Evolutionary conservation across 2,888 invertebrate species (phyloP), one percentile per base, ranked within the genome.

Genomic region (Zeuzera pyrina): DNA sequence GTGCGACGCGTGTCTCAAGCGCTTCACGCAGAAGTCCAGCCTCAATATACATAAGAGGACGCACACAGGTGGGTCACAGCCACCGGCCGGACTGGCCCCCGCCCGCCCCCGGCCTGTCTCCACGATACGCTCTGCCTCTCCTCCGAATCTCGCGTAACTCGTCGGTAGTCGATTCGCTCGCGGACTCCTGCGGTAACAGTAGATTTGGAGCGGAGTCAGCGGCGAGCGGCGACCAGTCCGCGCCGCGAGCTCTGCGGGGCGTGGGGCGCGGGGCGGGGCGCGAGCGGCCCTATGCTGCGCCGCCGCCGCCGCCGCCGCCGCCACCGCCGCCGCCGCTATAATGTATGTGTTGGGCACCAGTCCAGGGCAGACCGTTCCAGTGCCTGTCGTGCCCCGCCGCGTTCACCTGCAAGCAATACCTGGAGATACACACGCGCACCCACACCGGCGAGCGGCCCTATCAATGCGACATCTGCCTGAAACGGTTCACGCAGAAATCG

Each of bases 1-100:
- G 76, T 92, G 91, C 81, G 89, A 89, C 72, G 85, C 88, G 55
- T 91, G 91, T 73, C 85, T 89, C 61, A 91, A 91, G 81, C 86
- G 90, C 67, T 92, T 92, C 81, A 91, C 91, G 55, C 91, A 92
- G 83, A 91, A 91, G 79, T 91, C 91, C 68, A 91, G 91, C 72
- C 85, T 92, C 62, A 91, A 91, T 81, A 91, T 91, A 57, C 92
- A 92, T 83, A 91, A 89, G 78, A 84, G 91, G 63, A 90, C 90
- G 50, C 92, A 92, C 78, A 89, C 91, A 60, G 85, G 85, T 85
- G 81, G 81, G 84, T 84, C 88, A 58, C 65, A 63, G 62, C 55
- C 70, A 67, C 67, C 65, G 70, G 70, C 69, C 76, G 76, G 76
- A 71, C 73, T 69, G 72, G 72, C 68, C 65, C 61, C 52, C 68